Evolutionary conservation across 2,797 vertebrate genomes (phyloP).

Genomic region (Tarsius wallacei): DNA sequence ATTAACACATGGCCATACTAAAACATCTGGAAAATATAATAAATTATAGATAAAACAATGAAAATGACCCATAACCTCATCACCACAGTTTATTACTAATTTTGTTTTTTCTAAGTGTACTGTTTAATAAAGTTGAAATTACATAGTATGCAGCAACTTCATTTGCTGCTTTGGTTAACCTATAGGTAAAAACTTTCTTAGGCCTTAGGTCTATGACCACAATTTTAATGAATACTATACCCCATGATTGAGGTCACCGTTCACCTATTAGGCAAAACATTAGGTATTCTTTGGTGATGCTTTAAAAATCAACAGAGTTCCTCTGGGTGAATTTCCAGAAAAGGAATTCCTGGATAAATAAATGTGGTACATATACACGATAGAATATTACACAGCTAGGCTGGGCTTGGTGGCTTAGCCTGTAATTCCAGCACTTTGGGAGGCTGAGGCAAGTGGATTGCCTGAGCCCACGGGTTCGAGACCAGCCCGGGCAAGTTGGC

Average conservation of each 20-base stretch:
- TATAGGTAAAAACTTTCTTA: background rate
- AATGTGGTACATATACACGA: no score
- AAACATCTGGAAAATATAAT: background rate
- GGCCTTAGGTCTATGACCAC: background rate
- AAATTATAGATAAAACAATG: background rate
- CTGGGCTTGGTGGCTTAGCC: no score
- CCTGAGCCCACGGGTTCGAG: no score
- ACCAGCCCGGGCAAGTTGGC: no score
- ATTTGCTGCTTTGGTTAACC: background rate
- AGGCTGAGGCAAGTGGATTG: no score
- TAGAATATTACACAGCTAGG: no score
- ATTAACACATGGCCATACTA: background rate
- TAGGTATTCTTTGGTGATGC: background rate
- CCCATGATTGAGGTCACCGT: background rate
- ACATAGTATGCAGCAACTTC: background rate
- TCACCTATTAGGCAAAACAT: background rate
- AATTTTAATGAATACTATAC: background rate
- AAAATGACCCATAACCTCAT: background rate
- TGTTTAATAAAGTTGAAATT: conserved; percentile 15
- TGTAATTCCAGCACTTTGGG: no score
- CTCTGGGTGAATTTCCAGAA: no score
- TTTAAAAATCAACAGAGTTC: background rate
- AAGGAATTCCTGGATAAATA: no score
- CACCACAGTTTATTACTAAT: background rate
- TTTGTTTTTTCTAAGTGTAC: conserved; percentile 34